A percentile compares a stretch with the other conserved stretches of the same genome.
phyloP scores from a whole-genome alignment of 1,140 invertebrate genomes.

The Drosophila melanica region DNA sequence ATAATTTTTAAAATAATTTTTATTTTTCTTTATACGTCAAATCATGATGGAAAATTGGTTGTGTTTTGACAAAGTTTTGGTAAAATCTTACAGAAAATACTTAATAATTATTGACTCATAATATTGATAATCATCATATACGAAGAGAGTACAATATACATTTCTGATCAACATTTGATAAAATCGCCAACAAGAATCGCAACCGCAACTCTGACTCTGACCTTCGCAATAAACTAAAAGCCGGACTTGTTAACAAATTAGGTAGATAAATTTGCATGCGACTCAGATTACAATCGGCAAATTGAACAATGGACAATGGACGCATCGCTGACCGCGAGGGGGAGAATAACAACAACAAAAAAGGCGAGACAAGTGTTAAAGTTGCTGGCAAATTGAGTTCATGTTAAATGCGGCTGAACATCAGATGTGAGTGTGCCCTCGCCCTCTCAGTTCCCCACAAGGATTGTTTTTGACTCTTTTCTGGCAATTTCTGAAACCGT shows the following conservation, averaged over 20 bases:
- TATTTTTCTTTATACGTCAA: no score
- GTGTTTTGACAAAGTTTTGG: no score
- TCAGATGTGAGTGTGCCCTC: conserved; percentile 28
- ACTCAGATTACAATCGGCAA: conserved; percentile 71
- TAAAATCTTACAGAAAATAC: no score
- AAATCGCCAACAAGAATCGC: neutral
- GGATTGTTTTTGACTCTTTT: neutral
- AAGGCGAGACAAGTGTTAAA: conserved; percentile 68
- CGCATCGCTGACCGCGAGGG: conserved; percentile 40
- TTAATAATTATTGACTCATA: no score
- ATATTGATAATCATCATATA: no score
- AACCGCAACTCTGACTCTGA: neutral
- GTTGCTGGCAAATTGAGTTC: conserved; percentile 75
- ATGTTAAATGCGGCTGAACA: conserved; percentile 56
- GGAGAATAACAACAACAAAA: conserved; percentile 17
- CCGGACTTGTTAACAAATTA: conserved; percentile 73
- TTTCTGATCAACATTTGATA: neutral
- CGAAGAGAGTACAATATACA: no score
- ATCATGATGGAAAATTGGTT: no score
- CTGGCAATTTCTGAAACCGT: conserved; percentile 5
- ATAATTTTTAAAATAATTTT: no score
- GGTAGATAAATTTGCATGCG: conserved; percentile 67
- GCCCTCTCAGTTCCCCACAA: neutral
- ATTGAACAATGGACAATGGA: conserved; percentile 12
- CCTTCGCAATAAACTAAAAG: conserved; percentile 20